phyloP scores from a whole-genome alignment of 2,113 vertebrate genomes.

The Salvator merianae region DNA sequence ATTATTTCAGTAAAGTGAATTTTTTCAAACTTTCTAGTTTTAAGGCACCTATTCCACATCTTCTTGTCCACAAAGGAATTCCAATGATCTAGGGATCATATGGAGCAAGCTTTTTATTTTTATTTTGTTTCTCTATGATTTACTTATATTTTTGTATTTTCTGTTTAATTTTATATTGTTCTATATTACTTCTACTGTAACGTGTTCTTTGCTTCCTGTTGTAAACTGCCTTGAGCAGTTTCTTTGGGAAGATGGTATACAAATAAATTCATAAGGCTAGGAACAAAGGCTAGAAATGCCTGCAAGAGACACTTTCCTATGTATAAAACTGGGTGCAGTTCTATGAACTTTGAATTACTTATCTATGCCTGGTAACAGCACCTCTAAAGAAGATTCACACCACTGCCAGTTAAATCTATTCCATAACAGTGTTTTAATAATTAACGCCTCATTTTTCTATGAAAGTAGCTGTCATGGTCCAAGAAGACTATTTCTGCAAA shows the following conservation, averaged over 20 bases:
- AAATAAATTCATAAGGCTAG: too few species aligned
- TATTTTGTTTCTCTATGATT: too few species aligned
- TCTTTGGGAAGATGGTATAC: not conserved
- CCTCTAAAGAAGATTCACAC: slow-evolving; percentile 20
- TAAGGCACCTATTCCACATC: too few species aligned
- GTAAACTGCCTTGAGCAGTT: too few species aligned
- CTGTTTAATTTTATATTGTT: too few species aligned
- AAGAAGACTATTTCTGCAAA: slow-evolving; percentile 21
- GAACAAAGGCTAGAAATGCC: not conserved
- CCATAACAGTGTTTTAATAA: slow-evolving; percentile 9
- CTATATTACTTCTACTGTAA: too few species aligned
- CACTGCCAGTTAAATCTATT: slow-evolving; percentile 4
- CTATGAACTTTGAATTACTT: not conserved
- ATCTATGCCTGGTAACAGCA: slow-evolving; percentile 6
- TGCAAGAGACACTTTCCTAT: not conserved
- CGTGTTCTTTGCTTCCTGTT: not conserved
- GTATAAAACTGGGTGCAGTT: not conserved
- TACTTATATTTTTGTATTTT: too few species aligned
- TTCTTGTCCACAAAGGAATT: too few species aligned
- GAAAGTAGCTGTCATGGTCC: not conserved
- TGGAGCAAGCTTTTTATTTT: too few species aligned
- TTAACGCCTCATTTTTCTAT: slow-evolving; percentile 21
- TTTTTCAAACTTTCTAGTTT: too few species aligned
- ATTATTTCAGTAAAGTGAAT: too few species aligned
- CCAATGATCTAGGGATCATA: too few species aligned